phyloP scores from a whole-genome alignment of 1,140 invertebrate species.

The Drosophila paulistorum region DNA sequence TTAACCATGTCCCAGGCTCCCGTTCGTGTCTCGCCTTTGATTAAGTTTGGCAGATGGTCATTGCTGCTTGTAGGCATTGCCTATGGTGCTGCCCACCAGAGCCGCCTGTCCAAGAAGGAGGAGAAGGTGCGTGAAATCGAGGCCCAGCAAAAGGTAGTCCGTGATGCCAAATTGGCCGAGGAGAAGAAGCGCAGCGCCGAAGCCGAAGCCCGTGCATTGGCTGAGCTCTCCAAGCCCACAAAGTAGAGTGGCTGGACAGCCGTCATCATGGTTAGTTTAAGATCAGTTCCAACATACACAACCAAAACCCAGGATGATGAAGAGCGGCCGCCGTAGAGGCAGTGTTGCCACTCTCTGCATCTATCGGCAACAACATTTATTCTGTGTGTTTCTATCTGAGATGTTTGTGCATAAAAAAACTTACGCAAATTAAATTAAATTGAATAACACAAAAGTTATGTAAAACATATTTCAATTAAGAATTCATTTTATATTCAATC shows the following conservation, averaged over 20 bases:
- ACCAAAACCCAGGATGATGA: slow-evolving; percentile 36
- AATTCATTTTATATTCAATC: slow-evolving; percentile 1
- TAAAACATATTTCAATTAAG: slow-evolving; percentile 37
- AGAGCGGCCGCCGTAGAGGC: not conserved
- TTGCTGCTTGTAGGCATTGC: slow-evolving; percentile 87
- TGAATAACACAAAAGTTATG: slow-evolving; percentile 46
- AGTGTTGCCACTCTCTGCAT: slow-evolving; percentile 28
- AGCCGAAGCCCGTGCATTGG: slow-evolving; percentile 76
- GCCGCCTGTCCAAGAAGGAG: slow-evolving; percentile 87
- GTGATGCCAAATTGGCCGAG: slow-evolving; percentile 87
- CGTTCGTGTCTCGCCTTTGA: slow-evolving; percentile 88
- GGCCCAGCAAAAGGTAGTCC: slow-evolving; percentile 86
- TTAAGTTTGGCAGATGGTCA: slow-evolving; percentile 89
- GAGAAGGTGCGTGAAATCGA: slow-evolving; percentile 86
- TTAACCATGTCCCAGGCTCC: slow-evolving; percentile 84
- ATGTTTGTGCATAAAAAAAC: slow-evolving; percentile 42
- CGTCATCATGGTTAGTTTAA: slow-evolving; percentile 42
- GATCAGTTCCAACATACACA: slow-evolving; percentile 19
- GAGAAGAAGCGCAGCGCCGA: slow-evolving; percentile 86
- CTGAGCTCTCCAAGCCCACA: slow-evolving; percentile 63
- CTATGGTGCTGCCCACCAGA: slow-evolving; percentile 89
- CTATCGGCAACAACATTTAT: slow-evolving; percentile 32
- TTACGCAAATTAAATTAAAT: slow-evolving; percentile 48
- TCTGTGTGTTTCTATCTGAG: slow-evolving; percentile 36
- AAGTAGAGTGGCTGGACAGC: slow-evolving; percentile 34